phyloP scores from a whole-genome alignment of 2,797 vertebrate genomes.

The Euthynnus affinis region DNA sequence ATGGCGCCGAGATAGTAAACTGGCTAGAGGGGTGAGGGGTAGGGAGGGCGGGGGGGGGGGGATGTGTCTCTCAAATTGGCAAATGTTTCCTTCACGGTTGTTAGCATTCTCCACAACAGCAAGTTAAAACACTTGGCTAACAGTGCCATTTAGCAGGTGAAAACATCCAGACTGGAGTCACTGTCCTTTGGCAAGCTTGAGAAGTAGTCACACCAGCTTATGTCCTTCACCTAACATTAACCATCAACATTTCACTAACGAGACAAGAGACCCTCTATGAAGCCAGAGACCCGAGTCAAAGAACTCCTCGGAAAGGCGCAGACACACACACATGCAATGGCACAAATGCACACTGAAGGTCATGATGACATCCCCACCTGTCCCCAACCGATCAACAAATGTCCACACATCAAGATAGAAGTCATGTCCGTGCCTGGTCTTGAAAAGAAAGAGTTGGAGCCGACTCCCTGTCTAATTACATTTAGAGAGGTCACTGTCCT shows the following conservation, averaged over 20 bases:
- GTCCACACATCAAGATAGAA: conserved; percentile 74
- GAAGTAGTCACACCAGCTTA: conserved; percentile 24
- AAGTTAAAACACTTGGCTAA: conserved; percentile 52
- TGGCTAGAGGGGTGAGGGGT: not conserved
- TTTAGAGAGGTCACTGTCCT: conserved; percentile 64
- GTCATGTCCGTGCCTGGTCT: conserved; percentile 58
- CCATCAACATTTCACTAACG: conserved; percentile 77
- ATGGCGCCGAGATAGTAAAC: conserved; percentile 64
- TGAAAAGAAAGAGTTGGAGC: conserved; percentile 61
- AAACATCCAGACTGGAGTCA: conserved; percentile 28
- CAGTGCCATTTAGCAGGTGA: conserved; percentile 39
- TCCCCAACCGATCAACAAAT: conserved; percentile 76
- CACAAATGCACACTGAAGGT: conserved; percentile 62
- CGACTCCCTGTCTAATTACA: conserved; percentile 74
- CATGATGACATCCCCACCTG: conserved; percentile 85
- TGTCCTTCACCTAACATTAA: conserved; percentile 73
- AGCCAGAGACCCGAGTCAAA: conserved; percentile 53
- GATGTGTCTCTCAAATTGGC: conserved; percentile 36
- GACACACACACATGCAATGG: conserved; percentile 23
- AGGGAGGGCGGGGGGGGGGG: not conserved
- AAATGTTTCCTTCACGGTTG: conserved; percentile 45
- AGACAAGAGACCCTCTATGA: conserved; percentile 72
- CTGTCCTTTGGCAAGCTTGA: conserved; percentile 15
- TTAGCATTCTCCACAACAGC: conserved; percentile 55
- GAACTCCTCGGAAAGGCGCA: conserved; percentile 28